Percentiles rank a stretch among this genome's conserved stretches.
Conservation (phyloP, 2,888 invertebrate species). For the Volucella inanis region DNA sequence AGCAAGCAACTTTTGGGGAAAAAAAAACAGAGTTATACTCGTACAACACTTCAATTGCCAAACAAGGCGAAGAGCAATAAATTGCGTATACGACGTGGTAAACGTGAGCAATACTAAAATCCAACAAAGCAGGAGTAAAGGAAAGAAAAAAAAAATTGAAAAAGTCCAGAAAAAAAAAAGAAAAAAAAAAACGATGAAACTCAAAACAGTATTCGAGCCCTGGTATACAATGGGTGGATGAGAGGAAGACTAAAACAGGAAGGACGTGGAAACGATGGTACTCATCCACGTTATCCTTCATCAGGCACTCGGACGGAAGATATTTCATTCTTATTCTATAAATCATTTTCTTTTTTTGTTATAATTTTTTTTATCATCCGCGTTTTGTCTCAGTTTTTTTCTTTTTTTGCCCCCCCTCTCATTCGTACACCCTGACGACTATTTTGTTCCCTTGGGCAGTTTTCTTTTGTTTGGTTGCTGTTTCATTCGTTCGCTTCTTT, state of each 20-base stretch:
- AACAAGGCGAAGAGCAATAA: constrained; percentile 55
- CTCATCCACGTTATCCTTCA: constrained; percentile 61
- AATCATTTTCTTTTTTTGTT: constrained; percentile 43
- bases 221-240: background rate
- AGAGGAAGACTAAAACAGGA: no score
- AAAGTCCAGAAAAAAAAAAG: background rate
- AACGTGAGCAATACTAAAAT: constrained; percentile 50
- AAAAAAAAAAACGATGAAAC: constrained; percentile 27
- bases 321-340: constrained; percentile 65
- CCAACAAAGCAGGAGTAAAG: background rate
- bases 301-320: constrained; percentile 58
- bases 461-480: constrained; percentile 43
- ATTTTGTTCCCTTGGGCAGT: constrained; percentile 18
- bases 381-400: constrained; percentile 1
- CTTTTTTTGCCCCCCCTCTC: background rate
- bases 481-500: constrained; percentile 6
- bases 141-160: constrained; percentile 9
- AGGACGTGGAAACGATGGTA: constrained; percentile 6
- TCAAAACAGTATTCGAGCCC: constrained; percentile 33
- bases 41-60: constrained; percentile 50
- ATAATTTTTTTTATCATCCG: constrained; percentile 16
- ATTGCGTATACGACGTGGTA: constrained; percentile 64
- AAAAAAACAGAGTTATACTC: constrained; percentile 46
- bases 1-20: constrained; percentile 9
- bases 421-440: no score